Conservation (phyloP, 2,888 invertebrate species). For the Blastobasis adustella region DNA sequence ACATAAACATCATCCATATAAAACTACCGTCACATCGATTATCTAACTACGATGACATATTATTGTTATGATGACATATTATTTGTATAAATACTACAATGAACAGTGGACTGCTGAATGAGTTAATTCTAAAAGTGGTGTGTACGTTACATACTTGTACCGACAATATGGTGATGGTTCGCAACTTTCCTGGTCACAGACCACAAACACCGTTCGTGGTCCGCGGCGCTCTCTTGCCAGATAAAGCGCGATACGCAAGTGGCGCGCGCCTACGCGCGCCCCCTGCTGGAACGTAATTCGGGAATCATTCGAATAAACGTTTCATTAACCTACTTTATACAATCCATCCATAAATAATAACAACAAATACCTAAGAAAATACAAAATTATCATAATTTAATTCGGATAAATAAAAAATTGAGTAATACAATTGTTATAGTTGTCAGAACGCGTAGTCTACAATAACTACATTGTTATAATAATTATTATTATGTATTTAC, state of each 20-base stretch:
- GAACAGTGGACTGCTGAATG: slow-evolving; percentile 32
- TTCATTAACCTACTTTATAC: slow-evolving; percentile 71
- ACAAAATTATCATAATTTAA: slow-evolving; percentile 16
- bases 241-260: too few species aligned
- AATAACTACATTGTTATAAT: slow-evolving; percentile 43
- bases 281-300: slow-evolving; percentile 5
- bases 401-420: slow-evolving; percentile 19
- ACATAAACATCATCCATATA: slow-evolving; percentile 37
- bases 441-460: slow-evolving; percentile 47
- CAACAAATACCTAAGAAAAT: slow-evolving; percentile 1
- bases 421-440: slow-evolving; percentile 31
- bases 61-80: slow-evolving; percentile 17
- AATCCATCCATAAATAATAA: slow-evolving; percentile 41
- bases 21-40: slow-evolving; percentile 61
- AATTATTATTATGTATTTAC: slow-evolving; percentile 61
- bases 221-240: too few species aligned
- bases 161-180: slow-evolving; percentile 20
- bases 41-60: slow-evolving; percentile 47
- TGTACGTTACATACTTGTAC: neutral
- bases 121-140: slow-evolving; percentile 2
- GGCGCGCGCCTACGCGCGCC: too few species aligned
- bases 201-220: too few species aligned
- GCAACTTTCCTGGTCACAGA: neutral
- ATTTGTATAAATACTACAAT: slow-evolving; percentile 30
- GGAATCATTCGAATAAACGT: slow-evolving; percentile 23